phyloP scores from a whole-genome alignment of 2,113 vertebrate species.

The Sprattus sprattus region DNA sequence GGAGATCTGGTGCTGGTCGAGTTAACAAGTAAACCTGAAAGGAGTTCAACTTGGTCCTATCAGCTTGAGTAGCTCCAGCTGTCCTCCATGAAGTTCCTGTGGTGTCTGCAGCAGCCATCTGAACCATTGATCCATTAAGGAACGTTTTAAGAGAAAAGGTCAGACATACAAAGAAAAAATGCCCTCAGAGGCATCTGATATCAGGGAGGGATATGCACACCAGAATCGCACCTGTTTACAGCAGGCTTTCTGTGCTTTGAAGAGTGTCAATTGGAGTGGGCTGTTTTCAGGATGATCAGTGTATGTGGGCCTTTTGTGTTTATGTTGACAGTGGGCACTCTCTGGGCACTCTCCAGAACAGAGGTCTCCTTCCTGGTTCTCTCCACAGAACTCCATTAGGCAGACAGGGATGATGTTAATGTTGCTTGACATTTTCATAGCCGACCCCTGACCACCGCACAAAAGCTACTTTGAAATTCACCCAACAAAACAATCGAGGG shows the following conservation, averaged over 20 bases:
- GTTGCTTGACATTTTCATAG: slow-evolving; percentile 57
- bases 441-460: slow-evolving; percentile 51
- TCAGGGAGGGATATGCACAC: not conserved
- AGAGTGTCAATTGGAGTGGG: not conserved
- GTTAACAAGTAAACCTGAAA: not conserved
- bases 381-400: not conserved
- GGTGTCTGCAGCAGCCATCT: not conserved
- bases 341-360: not conserved
- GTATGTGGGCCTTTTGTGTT: not conserved
- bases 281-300: not conserved
- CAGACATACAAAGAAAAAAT: not conserved
- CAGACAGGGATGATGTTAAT: slow-evolving; percentile 48
- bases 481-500: slow-evolving; percentile 59
- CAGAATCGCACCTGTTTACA: not conserved
- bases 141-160: not conserved
- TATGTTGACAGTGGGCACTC: not conserved
- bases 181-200: not conserved
- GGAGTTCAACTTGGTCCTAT: too few relatives aligned
- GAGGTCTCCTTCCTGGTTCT: not conserved
- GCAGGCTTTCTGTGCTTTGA: not conserved
- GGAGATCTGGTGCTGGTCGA: not conserved
- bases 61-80: not conserved
- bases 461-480: slow-evolving; percentile 53
- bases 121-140: not conserved
- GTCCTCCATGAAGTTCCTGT: not conserved